Conservation (phyloP, 1,140 invertebrate genomes). For the Leptopilina clavipes region DNA sequence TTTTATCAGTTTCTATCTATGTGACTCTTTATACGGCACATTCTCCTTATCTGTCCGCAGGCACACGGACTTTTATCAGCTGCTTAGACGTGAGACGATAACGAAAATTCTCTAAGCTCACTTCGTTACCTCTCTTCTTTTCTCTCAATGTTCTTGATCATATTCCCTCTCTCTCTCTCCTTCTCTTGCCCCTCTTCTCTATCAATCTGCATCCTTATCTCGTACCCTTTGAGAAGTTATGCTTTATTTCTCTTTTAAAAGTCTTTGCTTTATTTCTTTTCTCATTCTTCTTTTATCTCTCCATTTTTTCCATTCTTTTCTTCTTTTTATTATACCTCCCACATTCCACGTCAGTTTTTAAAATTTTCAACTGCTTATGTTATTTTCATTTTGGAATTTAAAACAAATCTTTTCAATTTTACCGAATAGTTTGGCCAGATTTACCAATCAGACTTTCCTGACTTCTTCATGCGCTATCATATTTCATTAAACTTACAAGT, state of each 20-base stretch:
- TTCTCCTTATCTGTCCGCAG: constrained; percentile 69
- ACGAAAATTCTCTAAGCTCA: constrained; percentile 59
- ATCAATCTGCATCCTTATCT: constrained; percentile 35
- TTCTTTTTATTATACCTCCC: constrained; percentile 2
- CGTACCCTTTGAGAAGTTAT: constrained; percentile 2
- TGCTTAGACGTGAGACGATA: constrained; percentile 71
- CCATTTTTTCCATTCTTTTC: constrained; percentile 16
- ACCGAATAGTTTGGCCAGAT: no score
- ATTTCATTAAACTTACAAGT: no score
- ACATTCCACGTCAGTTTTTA: constrained; percentile 2
- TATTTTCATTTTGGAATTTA: no score
- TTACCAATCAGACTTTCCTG: no score
- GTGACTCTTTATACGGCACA: constrained; percentile 69
- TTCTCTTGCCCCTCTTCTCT: constrained; percentile 37
- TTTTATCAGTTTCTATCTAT: constrained; percentile 72
- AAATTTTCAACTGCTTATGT: constrained; percentile 1
- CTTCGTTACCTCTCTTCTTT: constrained; percentile 45
- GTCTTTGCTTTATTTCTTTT: constrained; percentile 33
- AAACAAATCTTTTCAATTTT: no score
- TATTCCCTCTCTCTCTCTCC: constrained; percentile 30
- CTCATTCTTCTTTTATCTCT: constrained; percentile 37
- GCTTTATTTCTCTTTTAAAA: constrained; percentile 39
- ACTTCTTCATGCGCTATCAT: no score
- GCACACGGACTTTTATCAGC: constrained; percentile 72
- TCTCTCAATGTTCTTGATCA: constrained; percentile 14